Evolutionary conservation across 2,888 invertebrate genomes (phyloP), one percentile per base, ranked within the genome.

Genomic region (Nomada flava): DNA sequence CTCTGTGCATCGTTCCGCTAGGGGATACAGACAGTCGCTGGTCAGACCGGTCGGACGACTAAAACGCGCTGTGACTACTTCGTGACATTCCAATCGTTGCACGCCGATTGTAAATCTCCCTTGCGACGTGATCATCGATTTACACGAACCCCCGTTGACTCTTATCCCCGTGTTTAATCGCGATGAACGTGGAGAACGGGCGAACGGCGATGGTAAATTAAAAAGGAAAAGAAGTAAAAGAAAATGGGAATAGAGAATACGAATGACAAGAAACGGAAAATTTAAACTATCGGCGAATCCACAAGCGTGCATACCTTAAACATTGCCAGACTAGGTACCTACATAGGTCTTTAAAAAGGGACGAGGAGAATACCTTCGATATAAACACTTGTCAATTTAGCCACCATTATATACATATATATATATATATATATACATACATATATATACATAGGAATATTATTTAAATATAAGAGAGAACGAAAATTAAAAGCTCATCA

Each of bases 301-400:
- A 84, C 71, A 76, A 79, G 74, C 85, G 77, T 85, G 82, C 78
- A 88, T 82, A 88, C 86, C 88, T 89, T 89, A 91, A 90, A 88
- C 89, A 91, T 91, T 92, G 91, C 91, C 91, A 91, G 91, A 90
- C 89, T 92, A 89, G 89, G 82, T 89, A 91, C 88, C 88, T 91
- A 47, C 47, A 47, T 47, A 92, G 91, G 85, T 87, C 87, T 85
- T 88, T 85, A 87, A 86, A 42, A 52, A 57, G 23, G 53, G 50
- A 78, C 63, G 67, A 62, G 65, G 73, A 79, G 68, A 84, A 84
- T 85, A 91, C 86, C 89, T 91, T 92, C 91, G 91, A 89, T 91
- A 92, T 92, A 91, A 93, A 93, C 91, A 93, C 91, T 89, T 86
- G 93, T 93, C 93, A 93, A 93, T 93, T 93, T 93, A 93, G 93